These are phyloP conservation scores for Cotesia vestalis DNA, from an alignment of 1,140 invertebrate genomes.

Conservation along the genomic window DNA sequence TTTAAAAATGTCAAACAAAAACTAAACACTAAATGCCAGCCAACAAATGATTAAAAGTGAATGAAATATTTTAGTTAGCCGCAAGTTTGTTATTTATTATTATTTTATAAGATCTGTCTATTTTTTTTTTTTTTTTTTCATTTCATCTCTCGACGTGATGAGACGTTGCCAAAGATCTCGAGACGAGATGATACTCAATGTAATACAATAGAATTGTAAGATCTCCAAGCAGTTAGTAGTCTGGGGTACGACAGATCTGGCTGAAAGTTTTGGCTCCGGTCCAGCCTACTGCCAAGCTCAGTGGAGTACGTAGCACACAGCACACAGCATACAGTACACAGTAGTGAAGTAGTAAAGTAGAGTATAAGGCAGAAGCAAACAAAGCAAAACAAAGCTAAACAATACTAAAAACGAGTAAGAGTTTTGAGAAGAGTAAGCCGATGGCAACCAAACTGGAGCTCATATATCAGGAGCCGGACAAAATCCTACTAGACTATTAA, in stretches of 20 bases:
- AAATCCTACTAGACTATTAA: constrained; percentile 32
- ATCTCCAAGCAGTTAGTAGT: constrained; percentile 18
- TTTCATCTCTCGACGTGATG: no score
- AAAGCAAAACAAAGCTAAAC: background rate
- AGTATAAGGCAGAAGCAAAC: background rate
- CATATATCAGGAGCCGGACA: constrained; percentile 24
- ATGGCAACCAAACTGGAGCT: constrained; percentile 11
- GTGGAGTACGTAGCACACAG: background rate
- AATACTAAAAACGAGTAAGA: background rate
- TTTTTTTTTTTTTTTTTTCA: background rate
- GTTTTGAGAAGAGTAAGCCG: constrained; percentile 5
- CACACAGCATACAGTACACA: no score
- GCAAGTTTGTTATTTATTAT: no score
- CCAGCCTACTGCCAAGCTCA: constrained; percentile 24
- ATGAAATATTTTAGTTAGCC: no score
- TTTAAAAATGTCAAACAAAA: no score
- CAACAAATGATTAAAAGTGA: constrained; percentile 3
- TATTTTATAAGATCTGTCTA: background rate
- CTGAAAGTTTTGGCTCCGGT: constrained; percentile 25
- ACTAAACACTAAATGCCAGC: no score
- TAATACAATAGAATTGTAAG: constrained; percentile 31
- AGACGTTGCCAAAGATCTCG: constrained; percentile 1
- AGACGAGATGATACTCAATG: constrained; percentile 21
- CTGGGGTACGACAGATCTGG: constrained; percentile 12
- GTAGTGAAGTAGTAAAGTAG: background rate